These are phyloP conservation scores for Caenorhabditis imperialis DNA, from an alignment of 2,888 invertebrate genomes.

Conservation along the genomic window DNA sequence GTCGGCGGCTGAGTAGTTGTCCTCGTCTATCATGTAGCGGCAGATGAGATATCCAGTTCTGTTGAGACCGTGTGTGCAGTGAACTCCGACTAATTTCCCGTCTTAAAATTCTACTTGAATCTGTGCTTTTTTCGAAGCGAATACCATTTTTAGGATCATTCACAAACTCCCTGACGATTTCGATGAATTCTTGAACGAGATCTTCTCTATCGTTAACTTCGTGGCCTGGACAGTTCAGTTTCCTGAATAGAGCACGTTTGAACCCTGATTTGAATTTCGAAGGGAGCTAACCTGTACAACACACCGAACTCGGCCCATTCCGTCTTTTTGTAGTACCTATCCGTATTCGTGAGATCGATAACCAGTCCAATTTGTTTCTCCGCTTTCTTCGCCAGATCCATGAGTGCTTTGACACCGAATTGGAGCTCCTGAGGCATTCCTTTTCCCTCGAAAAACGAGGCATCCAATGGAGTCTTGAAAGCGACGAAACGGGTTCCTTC, in stretches of 20 bases:
- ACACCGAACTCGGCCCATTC: conserved; percentile 63
- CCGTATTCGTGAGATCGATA: conserved; percentile 79
- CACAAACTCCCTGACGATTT: conserved; percentile 55
- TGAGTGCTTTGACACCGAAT: conserved; percentile 48
- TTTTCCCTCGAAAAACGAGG: conserved; percentile 69
- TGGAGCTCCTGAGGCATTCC: conserved; percentile 49
- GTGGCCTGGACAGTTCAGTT: conserved; percentile 67
- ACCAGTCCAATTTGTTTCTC: conserved; percentile 78
- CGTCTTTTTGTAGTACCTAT: conserved; percentile 73
- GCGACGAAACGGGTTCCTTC: conserved; percentile 84
- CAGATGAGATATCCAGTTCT: conserved; percentile 81
- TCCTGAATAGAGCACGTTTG: conserved; percentile 31
- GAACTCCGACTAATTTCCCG: conserved; percentile 79
- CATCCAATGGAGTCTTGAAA: conserved; percentile 85
- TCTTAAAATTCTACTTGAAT: conserved; percentile 27
- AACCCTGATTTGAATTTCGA: background rate
- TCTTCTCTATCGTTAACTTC: conserved; percentile 66
- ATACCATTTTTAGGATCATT: conserved; percentile 49
- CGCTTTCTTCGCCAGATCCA: conserved; percentile 68
- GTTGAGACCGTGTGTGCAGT: conserved; percentile 82
- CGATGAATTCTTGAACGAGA: conserved; percentile 61
- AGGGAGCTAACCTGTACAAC: conserved; percentile 57
- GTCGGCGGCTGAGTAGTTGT: conserved; percentile 55
- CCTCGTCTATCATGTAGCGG: conserved; percentile 69
- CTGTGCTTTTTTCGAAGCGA: background rate